Base-by-base conservation (phyloP, 2,888 invertebrate species). In the Orthosia gracilis region DNA sequence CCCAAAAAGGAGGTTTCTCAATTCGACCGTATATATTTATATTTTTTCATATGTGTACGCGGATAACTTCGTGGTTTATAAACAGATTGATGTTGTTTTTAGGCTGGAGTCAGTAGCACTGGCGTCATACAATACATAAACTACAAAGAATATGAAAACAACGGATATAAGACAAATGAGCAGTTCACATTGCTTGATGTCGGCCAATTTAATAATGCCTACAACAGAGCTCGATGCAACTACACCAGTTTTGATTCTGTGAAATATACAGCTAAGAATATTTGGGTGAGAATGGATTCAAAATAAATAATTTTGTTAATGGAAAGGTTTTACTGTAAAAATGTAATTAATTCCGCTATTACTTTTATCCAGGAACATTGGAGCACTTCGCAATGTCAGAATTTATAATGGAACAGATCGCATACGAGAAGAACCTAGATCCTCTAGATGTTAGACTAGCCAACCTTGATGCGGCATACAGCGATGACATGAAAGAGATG, bases 321-420 rank as follows among this genome's bases (percentile, higher is more conserved):
- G 7, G 7, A 40, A 40, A 40, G 40, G 7, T 3, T 40, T 40
- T 40, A 40, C 1, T 40, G 40, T 40, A 40, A 40, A 31, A 40
- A 40, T 40, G 1, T 40, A 12, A 21, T 13, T 18, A 3, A 66
- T 66, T 15, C 15, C 13, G 18, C 57, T 55, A 18, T 45, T 57
- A 26, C 3, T 67, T 45, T 49, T 21, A 9, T 4, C 18, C n/a
- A 69, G 69, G 65, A 23, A 69, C 65, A n/a, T 17, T 64, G 7
- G 69, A 69, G n/a, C 69, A 69, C 21, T 52, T 97, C 0, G 96
- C 94, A 7, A 93, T 97, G 88, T 92, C 95, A 23, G 97, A 97
- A 91, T 91, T 93, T 67, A 92, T 97, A 12, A 97, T 97, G 97
- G 97, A 97, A 71, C 97, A 97, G 78, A 97, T 97, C 71, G 95